Evolutionary conservation across 2,797 vertebrate species (phyloP).

Genomic region (Lophius americanus): DNA sequence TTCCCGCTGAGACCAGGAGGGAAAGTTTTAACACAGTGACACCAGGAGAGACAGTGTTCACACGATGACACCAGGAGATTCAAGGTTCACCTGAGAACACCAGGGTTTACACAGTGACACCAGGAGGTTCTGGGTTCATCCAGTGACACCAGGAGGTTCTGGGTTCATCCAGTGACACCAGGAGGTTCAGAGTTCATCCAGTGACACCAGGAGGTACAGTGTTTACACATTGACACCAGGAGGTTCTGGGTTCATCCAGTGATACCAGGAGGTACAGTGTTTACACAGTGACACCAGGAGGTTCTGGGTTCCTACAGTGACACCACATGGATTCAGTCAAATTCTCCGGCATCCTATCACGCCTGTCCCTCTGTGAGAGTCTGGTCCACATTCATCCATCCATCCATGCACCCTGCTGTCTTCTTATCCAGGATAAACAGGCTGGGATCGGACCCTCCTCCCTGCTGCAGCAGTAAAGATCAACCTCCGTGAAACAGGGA

Average conservation of each 20-base stretch:
- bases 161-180: too few species aligned
- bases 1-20: too few species aligned
- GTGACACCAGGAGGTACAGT: too few species aligned
- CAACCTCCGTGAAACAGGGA: slow-evolving; percentile 66
- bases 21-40: too few species aligned
- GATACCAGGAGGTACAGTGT: too few species aligned
- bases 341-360: slow-evolving; percentile 47
- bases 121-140: neutral
- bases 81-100: too few species aligned
- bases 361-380: slow-evolving; percentile 45
- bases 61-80: too few species aligned
- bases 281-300: too few species aligned
- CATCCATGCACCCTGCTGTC: slow-evolving; percentile 23
- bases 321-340: neutral
- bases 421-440: slow-evolving; percentile 67
- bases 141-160: neutral
- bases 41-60: too few species aligned
- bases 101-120: neutral
- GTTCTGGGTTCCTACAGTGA: neutral
- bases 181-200: too few species aligned
- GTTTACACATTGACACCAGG: too few species aligned
- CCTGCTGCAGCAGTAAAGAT: slow-evolving; percentile 67
- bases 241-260: too few species aligned
- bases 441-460: slow-evolving; percentile 62
- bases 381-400: slow-evolving; percentile 33